Base-by-base conservation (phyloP, 2,888 invertebrate genomes). In the Tenthredo scrophulariae region DNA sequence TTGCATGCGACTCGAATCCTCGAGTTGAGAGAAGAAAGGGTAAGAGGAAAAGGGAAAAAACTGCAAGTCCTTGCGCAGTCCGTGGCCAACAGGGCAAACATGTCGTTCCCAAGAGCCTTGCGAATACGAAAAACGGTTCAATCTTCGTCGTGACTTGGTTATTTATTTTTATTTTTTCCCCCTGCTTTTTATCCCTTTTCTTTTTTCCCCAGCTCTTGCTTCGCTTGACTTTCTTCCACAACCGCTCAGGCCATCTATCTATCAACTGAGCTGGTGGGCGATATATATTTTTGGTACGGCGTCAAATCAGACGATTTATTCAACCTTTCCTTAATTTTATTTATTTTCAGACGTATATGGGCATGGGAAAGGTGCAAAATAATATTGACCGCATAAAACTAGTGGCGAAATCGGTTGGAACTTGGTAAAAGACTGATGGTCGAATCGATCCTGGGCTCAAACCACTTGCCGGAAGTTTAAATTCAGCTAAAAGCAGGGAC, bases 131-230 rank as follows among this genome's bases (percentile, higher is more conserved):
- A 37, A 80, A 80, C 80, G 80, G 62, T 80, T 80, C 80, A 80
- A 80, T 80, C 80, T 80, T 80, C 80, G 80, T 80, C 80, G 80
- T 80, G 80, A 80, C 80, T 80, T 37, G 80, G 22, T 40, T 77
- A 77, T 77, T 77, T 22, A 37, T 77, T 77, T 22, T 22, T 62
- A 18, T 62, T 62, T 80, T 62, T 62, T 62, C 26, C 22, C 54
- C 62, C 22, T 15, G 9, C 43, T 74, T 22, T 54, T 18, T 7
- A 29, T 26, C 29, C 54, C 13, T 29, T 26, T 37, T 37, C 13
- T 33, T n/a, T 54, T 6, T 1, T n/a, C 5, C 50, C n/a, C 54
- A n/a, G n/a, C 54, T 58, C 62, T 37, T 33, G 58, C 15, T 80
- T 4, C 22, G 79, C 40, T 62, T 40, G 80, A 80, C 80, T 62